Evolutionary conservation across 2,113 vertebrate species (phyloP).

Genomic region (Columbina picui): DNA sequence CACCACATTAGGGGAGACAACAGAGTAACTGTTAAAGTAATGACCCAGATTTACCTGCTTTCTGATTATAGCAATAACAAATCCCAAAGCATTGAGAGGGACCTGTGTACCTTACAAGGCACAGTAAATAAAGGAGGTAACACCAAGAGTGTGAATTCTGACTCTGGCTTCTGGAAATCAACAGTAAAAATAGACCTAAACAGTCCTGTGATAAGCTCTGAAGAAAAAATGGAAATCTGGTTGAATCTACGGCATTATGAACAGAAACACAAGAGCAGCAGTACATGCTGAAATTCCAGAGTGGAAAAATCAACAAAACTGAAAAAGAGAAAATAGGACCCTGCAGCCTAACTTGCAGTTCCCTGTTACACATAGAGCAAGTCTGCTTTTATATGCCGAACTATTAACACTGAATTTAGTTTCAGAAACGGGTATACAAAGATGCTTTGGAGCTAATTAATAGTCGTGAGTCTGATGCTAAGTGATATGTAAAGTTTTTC

Average conservation of each 20-base stretch:
- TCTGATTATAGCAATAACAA: neutral
- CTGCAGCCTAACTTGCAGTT: neutral
- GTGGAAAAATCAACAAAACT: neutral
- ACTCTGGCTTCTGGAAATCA: neutral
- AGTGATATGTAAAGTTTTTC: neutral
- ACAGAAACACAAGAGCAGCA: neutral
- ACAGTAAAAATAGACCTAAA: neutral
- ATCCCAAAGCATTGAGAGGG: neutral
- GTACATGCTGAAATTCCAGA: neutral
- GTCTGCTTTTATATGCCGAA: neutral
- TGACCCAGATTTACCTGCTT: neutral
- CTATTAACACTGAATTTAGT: neutral
- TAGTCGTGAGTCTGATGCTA: neutral
- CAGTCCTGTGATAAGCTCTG: neutral
- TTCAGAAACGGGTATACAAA: neutral
- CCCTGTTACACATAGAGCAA: accelerated
- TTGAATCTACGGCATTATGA: accelerated
- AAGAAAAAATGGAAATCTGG: neutral
- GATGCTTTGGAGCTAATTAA: neutral
- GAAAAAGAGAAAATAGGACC: neutral
- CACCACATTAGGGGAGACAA: neutral
- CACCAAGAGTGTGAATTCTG: neutral
- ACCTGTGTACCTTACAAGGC: neutral
- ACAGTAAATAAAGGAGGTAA: neutral
- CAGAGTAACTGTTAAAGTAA: neutral